Evolutionary conservation across 2,888 invertebrate genomes (phyloP).

Genomic region (Thelaira solivaga): DNA sequence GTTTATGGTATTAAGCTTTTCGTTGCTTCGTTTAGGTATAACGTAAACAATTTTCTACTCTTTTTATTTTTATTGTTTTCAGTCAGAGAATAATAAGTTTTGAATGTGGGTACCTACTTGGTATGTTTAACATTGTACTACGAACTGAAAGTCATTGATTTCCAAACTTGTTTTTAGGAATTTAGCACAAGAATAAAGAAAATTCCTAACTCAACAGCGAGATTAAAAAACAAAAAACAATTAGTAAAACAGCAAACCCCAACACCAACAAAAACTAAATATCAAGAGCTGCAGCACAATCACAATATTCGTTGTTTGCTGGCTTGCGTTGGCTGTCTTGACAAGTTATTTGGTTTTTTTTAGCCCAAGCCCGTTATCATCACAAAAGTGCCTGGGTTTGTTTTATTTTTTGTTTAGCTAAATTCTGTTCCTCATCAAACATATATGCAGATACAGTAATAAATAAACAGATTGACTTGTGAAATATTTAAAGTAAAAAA

Average conservation of each 20-base stretch:
- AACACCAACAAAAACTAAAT: constrained; percentile 6
- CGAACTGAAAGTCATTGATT: constrained; percentile 53
- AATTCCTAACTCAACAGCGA: constrained; percentile 31
- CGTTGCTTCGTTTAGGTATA: background rate
- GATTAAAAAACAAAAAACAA: background rate
- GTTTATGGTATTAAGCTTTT: no score
- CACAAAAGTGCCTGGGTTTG: background rate
- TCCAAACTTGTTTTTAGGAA: constrained; percentile 63
- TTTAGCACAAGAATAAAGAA: constrained; percentile 59
- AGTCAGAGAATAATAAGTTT: background rate
- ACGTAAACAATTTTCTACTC: background rate
- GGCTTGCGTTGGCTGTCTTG: constrained; percentile 11
- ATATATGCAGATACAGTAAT: background rate
- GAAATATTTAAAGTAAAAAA: constrained; percentile 33
- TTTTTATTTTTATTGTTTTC: background rate
- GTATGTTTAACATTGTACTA: constrained; percentile 7
- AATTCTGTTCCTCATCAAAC: background rate
- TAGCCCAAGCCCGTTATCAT: constrained; percentile 20
- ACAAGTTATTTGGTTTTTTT: constrained; percentile 10
- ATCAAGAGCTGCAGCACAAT: background rate
- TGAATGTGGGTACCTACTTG: no score
- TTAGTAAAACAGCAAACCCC: constrained; percentile 11
- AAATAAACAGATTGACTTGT: constrained; percentile 14
- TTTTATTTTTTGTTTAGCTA: constrained; percentile 15
- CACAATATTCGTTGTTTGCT: constrained; percentile 5